phyloP scores from a whole-genome alignment of 2,113 vertebrate species.

The Platichthys stellatus region DNA sequence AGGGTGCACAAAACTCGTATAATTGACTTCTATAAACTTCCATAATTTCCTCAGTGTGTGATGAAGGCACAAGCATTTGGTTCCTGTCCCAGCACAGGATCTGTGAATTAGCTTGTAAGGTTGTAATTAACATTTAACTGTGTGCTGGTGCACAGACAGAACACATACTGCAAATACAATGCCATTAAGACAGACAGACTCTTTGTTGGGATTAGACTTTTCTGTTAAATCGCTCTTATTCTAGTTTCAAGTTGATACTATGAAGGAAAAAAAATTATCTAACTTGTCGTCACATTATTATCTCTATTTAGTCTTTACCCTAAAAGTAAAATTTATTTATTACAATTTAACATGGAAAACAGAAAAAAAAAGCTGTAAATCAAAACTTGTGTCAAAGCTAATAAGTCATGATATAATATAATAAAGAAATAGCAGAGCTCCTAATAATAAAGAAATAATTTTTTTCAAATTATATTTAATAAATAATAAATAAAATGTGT shows the following conservation, averaged over 20 bases:
- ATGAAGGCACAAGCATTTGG: slow-evolving; percentile 11
- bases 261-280: too few species aligned
- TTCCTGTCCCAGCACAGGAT: slow-evolving; percentile 9
- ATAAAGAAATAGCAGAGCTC: too few species aligned
- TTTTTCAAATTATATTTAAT: too few species aligned
- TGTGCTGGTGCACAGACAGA: neutral
- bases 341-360: too few species aligned
- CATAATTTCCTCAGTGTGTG: slow-evolving; percentile 17
- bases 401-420: too few species aligned
- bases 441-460: too few species aligned
- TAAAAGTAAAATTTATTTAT: too few species aligned
- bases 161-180: neutral
- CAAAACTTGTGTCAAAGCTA: too few species aligned
- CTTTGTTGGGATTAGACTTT: neutral
- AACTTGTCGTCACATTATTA: too few species aligned
- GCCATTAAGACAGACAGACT: slow-evolving; percentile 1
- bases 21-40: neutral
- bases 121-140: slow-evolving; percentile 42
- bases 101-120: slow-evolving; percentile 22
- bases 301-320: too few species aligned
- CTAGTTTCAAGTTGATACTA: neutral
- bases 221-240: neutral
- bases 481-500: too few species aligned
- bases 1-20: neutral
- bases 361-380: too few species aligned